phyloP scores from a whole-genome alignment of 2,888 invertebrate genomes.

The Cataglyphis albicans region DNA sequence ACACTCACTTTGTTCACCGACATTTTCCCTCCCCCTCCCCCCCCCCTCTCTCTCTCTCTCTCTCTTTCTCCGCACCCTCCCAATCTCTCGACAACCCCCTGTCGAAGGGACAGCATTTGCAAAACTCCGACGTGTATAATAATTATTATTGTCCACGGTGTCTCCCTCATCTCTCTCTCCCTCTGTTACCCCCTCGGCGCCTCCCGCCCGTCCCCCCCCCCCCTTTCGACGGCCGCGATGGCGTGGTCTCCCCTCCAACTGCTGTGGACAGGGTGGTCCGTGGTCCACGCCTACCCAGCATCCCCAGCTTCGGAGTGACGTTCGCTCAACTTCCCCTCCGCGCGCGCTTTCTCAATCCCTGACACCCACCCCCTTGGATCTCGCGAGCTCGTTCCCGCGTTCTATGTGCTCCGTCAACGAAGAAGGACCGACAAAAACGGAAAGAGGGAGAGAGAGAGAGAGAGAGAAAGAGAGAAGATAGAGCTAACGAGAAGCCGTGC shows the following conservation, averaged over 20 bases:
- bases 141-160: slow-evolving; percentile 79
- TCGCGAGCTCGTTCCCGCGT: slow-evolving; percentile 59
- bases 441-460: slow-evolving; percentile 75
- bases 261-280: slow-evolving; percentile 76
- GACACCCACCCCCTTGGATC: slow-evolving; percentile 50
- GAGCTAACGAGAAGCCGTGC: slow-evolving; percentile 84
- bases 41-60: neutral
- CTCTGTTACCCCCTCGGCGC: slow-evolving; percentile 63
- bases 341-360: slow-evolving; percentile 56
- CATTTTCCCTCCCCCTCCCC: slow-evolving; percentile 7
- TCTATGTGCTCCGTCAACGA: slow-evolving; percentile 48
- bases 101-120: slow-evolving; percentile 79
- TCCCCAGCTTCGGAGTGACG: slow-evolving; percentile 71
- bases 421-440: slow-evolving; percentile 12
- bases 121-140: slow-evolving; percentile 82
- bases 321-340: slow-evolving; percentile 65
- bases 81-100: slow-evolving; percentile 75
- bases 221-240: slow-evolving; percentile 62
- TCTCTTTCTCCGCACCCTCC: slow-evolving; percentile 21
- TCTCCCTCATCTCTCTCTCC: slow-evolving; percentile 63
- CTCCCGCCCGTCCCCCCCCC: slow-evolving; percentile 70
- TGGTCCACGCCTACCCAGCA: slow-evolving; percentile 80
- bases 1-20: slow-evolving; percentile 74
- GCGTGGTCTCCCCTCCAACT: slow-evolving; percentile 74
- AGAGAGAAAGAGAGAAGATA: slow-evolving; percentile 78